Evolutionary conservation across 35 echinoderm and acorn worm species (phyloP).

Genomic region (Amphiura filiformis): DNA sequence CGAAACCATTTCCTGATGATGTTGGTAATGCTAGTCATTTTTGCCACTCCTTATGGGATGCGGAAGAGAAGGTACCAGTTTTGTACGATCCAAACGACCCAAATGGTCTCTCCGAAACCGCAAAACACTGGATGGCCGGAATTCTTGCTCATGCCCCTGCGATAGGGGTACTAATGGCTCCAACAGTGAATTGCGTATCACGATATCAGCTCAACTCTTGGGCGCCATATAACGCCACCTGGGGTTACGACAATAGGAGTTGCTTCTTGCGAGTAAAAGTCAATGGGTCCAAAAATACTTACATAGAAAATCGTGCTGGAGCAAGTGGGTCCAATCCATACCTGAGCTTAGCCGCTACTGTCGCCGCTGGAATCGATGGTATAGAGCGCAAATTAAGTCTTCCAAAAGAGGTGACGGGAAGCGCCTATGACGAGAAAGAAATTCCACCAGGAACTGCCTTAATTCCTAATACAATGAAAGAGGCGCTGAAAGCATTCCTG

Average conservation of each 20-base stretch:
- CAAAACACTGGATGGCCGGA: conserved; percentile 67
- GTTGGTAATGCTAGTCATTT: conserved; percentile 52
- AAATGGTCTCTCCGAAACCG: conserved; percentile 45
- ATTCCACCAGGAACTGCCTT: no score
- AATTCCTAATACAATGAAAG: conserved; percentile 58
- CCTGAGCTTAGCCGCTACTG: conserved; percentile 59
- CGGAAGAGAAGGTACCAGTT: conserved; percentile 9
- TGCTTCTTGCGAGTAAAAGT: conserved; percentile 55
- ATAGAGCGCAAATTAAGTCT: conserved; percentile 34
- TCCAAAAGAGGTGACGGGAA: conserved; percentile 31
- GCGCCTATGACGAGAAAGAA: conserved; percentile 48
- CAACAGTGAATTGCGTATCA: conserved; percentile 62
- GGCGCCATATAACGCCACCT: no score
- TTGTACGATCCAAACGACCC: conserved; percentile 30
- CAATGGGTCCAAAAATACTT: conserved; percentile 41
- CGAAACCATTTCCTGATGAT: conserved; percentile 37
- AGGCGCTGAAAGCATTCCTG: conserved; percentile 64
- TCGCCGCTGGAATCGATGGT: conserved; percentile 84
- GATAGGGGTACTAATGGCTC: conserved; percentile 47
- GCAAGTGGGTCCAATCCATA: conserved; percentile 77
- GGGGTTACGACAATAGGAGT: conserved; percentile 76
- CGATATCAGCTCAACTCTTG: neutral
- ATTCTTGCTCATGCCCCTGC: conserved; percentile 56
- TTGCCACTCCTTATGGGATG: no score
- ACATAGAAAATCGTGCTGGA: conserved; percentile 79